Percentiles rank a stretch among this genome's conserved stretches.
phyloP scores from a whole-genome alignment of 2,113 vertebrate genomes.

The Microcebus tavaratra region DNA sequence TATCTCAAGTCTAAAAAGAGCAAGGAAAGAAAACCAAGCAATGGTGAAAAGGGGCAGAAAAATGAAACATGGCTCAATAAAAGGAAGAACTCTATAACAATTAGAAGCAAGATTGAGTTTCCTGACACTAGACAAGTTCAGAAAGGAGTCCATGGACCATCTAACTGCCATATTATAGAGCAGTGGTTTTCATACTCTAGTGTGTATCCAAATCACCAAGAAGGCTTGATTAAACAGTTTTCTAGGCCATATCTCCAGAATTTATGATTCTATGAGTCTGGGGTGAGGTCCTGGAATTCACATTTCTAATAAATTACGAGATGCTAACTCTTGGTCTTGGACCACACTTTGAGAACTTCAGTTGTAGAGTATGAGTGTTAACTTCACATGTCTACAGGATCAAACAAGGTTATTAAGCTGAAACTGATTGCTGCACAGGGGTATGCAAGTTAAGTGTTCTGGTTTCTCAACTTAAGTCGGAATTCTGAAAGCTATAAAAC shows the following conservation, averaged over 20 bases:
- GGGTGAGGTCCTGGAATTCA: not conserved
- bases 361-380: not conserved
- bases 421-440: not conserved
- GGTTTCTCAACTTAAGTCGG: not conserved
- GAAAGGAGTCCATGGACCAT: not conserved
- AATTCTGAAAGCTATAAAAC: not conserved
- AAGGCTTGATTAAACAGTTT: not conserved
- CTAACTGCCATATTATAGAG: not conserved
- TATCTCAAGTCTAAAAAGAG: not conserved
- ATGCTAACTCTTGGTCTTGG: not conserved
- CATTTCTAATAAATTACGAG: not conserved
- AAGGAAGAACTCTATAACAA: not conserved
- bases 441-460: not conserved
- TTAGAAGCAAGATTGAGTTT: constrained; percentile 22
- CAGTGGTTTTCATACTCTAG: not conserved
- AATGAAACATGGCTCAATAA: not conserved
- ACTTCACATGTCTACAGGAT: not conserved
- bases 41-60: not conserved
- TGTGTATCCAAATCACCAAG: not conserved
- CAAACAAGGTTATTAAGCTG: not conserved
- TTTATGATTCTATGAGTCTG: not conserved
- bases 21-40: not conserved
- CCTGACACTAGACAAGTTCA: not conserved
- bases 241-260: not conserved
- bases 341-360: not conserved